Percentiles rank a stretch among this genome's conserved stretches.
phyloP scores from a whole-genome alignment of 2,888 invertebrate species.

The Venusia cambrica region DNA sequence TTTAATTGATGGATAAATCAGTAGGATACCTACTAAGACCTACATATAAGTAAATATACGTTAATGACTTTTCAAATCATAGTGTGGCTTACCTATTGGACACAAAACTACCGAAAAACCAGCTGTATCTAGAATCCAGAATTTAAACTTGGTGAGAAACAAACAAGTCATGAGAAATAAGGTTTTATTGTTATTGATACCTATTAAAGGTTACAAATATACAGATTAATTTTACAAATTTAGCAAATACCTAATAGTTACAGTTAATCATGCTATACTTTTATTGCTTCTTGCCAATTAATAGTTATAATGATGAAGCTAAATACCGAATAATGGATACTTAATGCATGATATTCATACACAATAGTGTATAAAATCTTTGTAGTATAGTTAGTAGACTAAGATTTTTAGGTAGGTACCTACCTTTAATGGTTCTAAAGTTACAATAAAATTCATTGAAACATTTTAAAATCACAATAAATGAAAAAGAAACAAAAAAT shows the following conservation, averaged over 20 bases:
- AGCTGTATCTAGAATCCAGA: neutral
- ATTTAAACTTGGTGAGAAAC: slow-evolving; percentile 11
- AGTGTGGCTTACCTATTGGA: too few species aligned
- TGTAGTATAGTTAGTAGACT: too few species aligned
- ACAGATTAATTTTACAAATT: slow-evolving; percentile 50
- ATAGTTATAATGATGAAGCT: slow-evolving; percentile 23
- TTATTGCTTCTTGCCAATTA: slow-evolving; percentile 23
- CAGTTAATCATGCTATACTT: slow-evolving; percentile 28
- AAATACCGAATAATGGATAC: slow-evolving; percentile 16
- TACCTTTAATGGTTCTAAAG: neutral
- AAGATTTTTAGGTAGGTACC: too few species aligned
- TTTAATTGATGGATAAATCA: too few species aligned
- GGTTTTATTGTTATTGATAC: slow-evolving; percentile 38
- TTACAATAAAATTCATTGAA: slow-evolving; percentile 11
- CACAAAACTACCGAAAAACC: too few species aligned
- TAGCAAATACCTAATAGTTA: slow-evolving; percentile 36
- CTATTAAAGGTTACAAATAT: slow-evolving; percentile 49
- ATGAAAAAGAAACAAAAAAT: slow-evolving; percentile 13
- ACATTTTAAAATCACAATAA: slow-evolving; percentile 14
- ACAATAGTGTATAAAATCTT: too few species aligned
- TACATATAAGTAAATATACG: too few species aligned
- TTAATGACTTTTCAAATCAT: too few species aligned
- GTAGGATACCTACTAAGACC: too few species aligned
- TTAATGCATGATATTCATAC: slow-evolving; percentile 1
- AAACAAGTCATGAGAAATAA: slow-evolving; percentile 29